phyloP scores from a whole-genome alignment of 2,113 vertebrate species.

The Corapipo altera region DNA sequence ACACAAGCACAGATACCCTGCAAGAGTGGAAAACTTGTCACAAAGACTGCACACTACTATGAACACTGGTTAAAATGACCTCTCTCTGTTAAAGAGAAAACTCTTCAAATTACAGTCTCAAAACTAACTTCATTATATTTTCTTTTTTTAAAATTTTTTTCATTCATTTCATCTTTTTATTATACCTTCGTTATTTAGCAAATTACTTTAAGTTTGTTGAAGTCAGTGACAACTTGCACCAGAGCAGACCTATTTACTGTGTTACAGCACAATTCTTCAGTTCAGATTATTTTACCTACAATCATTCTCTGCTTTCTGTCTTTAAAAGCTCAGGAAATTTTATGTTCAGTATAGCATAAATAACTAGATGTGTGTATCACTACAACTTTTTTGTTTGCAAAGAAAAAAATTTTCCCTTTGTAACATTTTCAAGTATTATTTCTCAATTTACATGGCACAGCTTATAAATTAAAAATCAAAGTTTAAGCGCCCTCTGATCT shows the following conservation, averaged over 20 bases:
- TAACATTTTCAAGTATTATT: constrained; percentile 33
- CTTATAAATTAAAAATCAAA: constrained; percentile 68
- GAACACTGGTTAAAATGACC: neutral
- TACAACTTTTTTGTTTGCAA: neutral
- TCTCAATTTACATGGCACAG: neutral
- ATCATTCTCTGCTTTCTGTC: neutral
- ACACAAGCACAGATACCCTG: neutral
- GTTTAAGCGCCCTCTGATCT: constrained; percentile 45
- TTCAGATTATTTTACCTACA: neutral
- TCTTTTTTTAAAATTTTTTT: neutral
- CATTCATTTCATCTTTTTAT: neutral
- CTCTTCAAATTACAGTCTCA: neutral
- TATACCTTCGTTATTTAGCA: neutral
- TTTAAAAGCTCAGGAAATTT: neutral
- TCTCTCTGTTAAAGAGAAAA: neutral
- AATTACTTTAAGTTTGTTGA: neutral
- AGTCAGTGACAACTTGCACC: neutral
- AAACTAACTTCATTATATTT: neutral
- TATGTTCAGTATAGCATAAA: neutral
- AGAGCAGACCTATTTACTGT: neutral
- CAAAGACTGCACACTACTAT: neutral
- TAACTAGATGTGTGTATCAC: neutral
- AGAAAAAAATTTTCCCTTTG: neutral
- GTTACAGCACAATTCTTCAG: neutral
- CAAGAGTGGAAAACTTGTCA: neutral